Evolutionary conservation across 2,888 invertebrate species (phyloP).

Genomic region (Salpingus planirostris): DNA sequence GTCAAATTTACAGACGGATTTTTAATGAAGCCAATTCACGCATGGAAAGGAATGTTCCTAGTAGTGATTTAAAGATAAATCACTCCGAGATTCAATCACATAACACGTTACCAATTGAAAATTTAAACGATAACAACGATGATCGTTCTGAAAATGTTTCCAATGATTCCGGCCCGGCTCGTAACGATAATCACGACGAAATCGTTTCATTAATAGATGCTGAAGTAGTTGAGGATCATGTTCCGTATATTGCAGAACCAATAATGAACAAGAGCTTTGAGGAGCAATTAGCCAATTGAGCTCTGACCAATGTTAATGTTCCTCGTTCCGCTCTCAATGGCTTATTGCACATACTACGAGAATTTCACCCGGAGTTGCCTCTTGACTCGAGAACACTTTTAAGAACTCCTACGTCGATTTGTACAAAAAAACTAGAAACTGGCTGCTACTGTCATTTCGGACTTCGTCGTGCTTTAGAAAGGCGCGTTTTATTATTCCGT

Average conservation of each 20-base stretch:
- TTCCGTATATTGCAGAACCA: too few relatives aligned
- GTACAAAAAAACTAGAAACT: constrained; percentile 2
- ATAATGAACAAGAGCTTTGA: neutral
- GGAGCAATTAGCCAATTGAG: neutral
- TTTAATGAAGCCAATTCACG: too few relatives aligned
- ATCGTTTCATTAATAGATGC: neutral
- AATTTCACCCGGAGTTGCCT: neutral
- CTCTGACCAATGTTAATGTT: neutral
- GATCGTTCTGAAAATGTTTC: neutral
- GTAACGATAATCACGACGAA: neutral
- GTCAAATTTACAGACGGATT: too few relatives aligned
- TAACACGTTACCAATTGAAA: too few relatives aligned
- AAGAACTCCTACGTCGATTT: neutral
- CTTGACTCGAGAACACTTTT: constrained; percentile 2
- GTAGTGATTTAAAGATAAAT: too few relatives aligned
- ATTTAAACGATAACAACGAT: neutral
- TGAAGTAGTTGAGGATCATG: too few relatives aligned
- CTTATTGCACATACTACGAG: constrained; percentile 1
- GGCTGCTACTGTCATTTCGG: constrained; percentile 8
- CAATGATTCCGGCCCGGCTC: neutral
- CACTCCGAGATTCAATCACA: too few relatives aligned
- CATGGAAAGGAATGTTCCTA: too few relatives aligned
- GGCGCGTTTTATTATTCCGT: constrained; percentile 1
- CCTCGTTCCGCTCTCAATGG: neutral
- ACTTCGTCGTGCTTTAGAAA: constrained; percentile 1